These are phyloP conservation scores for Eolophus roseicapilla DNA, from an alignment of 2,113 vertebrate species.

Conservation along the genomic window DNA sequence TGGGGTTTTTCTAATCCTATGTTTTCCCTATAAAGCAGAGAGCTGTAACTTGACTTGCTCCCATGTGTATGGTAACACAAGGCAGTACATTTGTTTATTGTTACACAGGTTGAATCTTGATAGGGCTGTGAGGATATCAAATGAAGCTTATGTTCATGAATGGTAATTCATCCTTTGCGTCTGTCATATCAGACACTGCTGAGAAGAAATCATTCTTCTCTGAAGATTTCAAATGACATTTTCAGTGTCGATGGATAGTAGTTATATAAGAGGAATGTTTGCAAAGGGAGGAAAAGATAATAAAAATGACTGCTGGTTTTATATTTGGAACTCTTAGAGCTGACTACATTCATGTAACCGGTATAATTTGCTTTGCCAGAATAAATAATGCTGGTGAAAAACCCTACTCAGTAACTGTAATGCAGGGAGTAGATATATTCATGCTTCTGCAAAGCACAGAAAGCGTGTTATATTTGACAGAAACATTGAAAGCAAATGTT, in stretches of 20 bases:
- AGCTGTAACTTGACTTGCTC: conserved; percentile 9
- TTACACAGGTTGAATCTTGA: not conserved
- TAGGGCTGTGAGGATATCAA: conserved; percentile 9
- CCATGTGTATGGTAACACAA: not conserved
- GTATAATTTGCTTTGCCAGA: not conserved
- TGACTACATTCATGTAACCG: not conserved
- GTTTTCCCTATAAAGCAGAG: conserved; percentile 8
- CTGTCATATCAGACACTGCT: not conserved
- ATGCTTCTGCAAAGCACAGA: not conserved
- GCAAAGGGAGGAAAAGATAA: not conserved
- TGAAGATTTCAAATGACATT: not conserved
- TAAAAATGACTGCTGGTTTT: conserved; percentile 25
- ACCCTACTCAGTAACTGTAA: not conserved
- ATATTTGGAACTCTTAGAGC: not conserved
- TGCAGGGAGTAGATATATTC: not conserved
- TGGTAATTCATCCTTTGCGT: not conserved
- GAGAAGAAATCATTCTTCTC: conserved; percentile 32
- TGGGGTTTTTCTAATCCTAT: not conserved
- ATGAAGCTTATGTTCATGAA: conserved; percentile 26
- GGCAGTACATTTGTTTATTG: conserved; percentile 11
- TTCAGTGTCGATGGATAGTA: not conserved
- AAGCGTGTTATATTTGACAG: not conserved
- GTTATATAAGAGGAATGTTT: conserved; percentile 10
- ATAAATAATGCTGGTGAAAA: not conserved
- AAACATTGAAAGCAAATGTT: not conserved